Evolutionary conservation across 2,888 invertebrate genomes (phyloP).

Genomic region (Erpobdella octoculata): DNA sequence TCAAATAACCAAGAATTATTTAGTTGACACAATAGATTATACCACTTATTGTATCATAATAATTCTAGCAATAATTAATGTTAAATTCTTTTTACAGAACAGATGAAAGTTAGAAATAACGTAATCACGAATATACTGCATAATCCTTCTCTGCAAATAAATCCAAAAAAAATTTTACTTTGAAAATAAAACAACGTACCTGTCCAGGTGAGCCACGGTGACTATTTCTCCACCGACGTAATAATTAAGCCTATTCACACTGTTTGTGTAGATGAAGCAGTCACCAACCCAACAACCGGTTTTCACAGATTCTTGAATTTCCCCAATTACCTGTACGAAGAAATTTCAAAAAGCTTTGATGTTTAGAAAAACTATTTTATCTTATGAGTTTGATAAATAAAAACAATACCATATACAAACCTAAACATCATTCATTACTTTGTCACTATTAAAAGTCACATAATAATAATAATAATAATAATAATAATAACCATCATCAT

Average conservation of each 20-base stretch:
- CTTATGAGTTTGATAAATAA: neutral
- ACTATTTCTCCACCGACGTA: conserved; percentile 99
- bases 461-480: no score
- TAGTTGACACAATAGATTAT: no score
- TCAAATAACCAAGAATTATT: no score
- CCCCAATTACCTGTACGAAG: conserved; percentile 64
- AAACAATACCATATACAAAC: neutral
- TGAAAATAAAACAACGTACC: no score
- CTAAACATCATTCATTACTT: neutral
- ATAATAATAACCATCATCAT: neutral
- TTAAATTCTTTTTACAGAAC: no score
- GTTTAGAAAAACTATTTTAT: neutral
- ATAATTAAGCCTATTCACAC: conserved; percentile 91
- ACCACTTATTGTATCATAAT: no score
- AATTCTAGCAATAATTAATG: no score
- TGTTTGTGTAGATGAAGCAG: conserved; percentile 98
- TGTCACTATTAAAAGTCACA: neutral
- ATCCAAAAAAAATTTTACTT: no score
- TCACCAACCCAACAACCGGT: conserved; percentile 97
- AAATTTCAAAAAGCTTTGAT: neutral
- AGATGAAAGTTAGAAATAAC: neutral
- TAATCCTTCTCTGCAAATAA: neutral
- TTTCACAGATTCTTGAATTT: conserved; percentile 81
- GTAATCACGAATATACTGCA: neutral
- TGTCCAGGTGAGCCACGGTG: conserved; percentile 91